phyloP scores from a whole-genome alignment of 2,797 vertebrate genomes.

The Arctocebus calabarensis region DNA sequence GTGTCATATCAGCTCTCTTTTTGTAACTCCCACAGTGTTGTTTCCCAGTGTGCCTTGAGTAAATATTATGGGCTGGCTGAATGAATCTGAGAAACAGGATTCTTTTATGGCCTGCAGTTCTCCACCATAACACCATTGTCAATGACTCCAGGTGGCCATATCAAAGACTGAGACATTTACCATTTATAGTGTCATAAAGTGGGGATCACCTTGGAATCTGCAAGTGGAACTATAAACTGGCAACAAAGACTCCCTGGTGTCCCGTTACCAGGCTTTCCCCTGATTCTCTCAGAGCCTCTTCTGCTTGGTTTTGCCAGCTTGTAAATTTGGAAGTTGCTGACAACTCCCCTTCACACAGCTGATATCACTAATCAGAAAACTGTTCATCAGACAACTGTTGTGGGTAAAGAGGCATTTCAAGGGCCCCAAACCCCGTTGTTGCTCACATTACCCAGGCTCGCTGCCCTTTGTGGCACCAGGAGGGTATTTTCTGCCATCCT shows the following conservation, averaged over 20 bases:
- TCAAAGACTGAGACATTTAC: not conserved
- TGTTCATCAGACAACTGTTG: not conserved
- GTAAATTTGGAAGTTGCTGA: not conserved
- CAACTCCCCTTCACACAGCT: not conserved
- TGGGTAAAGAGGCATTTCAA: not conserved
- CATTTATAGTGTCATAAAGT: slow-evolving; percentile 51
- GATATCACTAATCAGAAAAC: not conserved
- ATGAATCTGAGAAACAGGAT: not conserved
- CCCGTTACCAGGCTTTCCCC: not conserved
- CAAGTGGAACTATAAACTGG: not conserved
- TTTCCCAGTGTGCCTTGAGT: not conserved
- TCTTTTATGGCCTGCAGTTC: not conserved
- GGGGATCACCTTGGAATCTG: slow-evolving; percentile 53
- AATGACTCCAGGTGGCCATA: not conserved
- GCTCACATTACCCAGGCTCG: not conserved
- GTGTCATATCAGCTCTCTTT: not conserved
- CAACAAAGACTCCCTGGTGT: not conserved
- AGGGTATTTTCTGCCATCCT: not conserved
- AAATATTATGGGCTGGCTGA: not conserved
- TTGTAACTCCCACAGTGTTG: not conserved
- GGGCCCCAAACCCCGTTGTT: not conserved
- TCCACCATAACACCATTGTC: not conserved
- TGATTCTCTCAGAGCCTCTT: not conserved
- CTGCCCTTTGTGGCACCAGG: too few species aligned
- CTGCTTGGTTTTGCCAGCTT: not conserved